Evolutionary conservation across 2,888 invertebrate genomes (phyloP).

Genomic region (Cloeon dipterum): DNA sequence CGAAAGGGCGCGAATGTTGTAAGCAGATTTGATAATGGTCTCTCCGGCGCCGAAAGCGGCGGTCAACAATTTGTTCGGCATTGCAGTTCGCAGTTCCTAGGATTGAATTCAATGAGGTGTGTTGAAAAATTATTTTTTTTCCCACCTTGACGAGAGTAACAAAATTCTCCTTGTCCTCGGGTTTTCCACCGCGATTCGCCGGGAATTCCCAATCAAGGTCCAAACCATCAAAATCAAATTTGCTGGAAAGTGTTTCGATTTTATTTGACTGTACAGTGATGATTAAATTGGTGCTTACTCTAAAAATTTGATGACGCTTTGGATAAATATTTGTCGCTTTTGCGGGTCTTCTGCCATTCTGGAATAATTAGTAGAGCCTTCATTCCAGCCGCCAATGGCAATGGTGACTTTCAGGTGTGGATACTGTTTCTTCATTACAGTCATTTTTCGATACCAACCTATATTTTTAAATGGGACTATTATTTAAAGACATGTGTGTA

Average conservation of each 20-base stretch:
- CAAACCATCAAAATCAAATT: constrained; percentile 48
- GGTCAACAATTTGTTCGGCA: constrained; percentile 44
- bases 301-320: constrained; percentile 43
- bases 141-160: constrained; percentile 46
- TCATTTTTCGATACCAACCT: constrained; percentile 35
- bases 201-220: constrained; percentile 78
- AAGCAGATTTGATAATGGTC: constrained; percentile 48
- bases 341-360: constrained; percentile 12
- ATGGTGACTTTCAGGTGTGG: constrained; percentile 47
- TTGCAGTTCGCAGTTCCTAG: constrained; percentile 47
- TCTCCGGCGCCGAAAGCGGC: constrained; percentile 63
- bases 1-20: constrained; percentile 42
- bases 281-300: constrained; percentile 19
- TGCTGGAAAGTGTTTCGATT: constrained; percentile 23
- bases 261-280: no score
- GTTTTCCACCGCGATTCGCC: constrained; percentile 43
- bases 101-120: not conserved
- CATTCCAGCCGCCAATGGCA: constrained; percentile 27
- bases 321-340: constrained; percentile 23
- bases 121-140: constrained; percentile 2
- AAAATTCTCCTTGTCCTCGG: constrained; percentile 54
- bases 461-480: no score
- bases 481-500: no score
- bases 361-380: constrained; percentile 17
- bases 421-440: constrained; percentile 35